Evolutionary conservation across 2,797 vertebrate genomes (phyloP), one percentile per base, ranked within the genome.

Genomic region (Pachyuromys duprasi): DNA sequence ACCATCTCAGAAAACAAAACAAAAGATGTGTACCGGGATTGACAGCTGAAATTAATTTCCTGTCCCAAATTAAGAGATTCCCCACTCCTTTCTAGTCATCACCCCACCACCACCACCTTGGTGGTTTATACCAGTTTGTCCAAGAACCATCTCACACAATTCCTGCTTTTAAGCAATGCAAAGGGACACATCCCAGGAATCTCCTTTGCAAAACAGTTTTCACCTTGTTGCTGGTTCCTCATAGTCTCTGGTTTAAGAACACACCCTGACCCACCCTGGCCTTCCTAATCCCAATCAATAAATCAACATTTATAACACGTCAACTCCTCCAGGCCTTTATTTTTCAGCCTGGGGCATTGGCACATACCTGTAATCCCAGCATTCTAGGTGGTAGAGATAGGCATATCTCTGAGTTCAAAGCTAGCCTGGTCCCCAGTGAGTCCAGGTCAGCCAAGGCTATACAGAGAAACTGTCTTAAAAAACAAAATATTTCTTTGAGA

Each of bases 191-290:
- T 91, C 60, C 57, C 33, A 79, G 93, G 65, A 89, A 76, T 82
- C 53, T 86, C 42, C 33, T 90, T 76, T 88, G 74, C 42, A 92
- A 92, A 92, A n/a, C 79, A 83, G 95, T 42, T 89, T 88, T 62
- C 39, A 76, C 26, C 42, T 83, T 72, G 17, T 83, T 5, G 14
- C n/a, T 36, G 15, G 42, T 57, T 20, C 76, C 20, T 89, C 36
- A 90, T 3, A 69, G 74, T 49, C 18, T 89, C 24, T 93, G 49
- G 60, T 28, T 75, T 65, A 86, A 87, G 42, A 93, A 82, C 60
- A 80, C 11, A 65, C 24, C 87, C 53, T 90, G 57, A 4, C 9
- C 55, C 31, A 24, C 74, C 49, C 14, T 79, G 14, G 60, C 75
- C 83, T 94, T 65, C 57, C 17, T 57, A 93, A 76, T 87, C 62